Conservation (phyloP, 2,113 vertebrate genomes). For the Vidua macroura region DNA sequence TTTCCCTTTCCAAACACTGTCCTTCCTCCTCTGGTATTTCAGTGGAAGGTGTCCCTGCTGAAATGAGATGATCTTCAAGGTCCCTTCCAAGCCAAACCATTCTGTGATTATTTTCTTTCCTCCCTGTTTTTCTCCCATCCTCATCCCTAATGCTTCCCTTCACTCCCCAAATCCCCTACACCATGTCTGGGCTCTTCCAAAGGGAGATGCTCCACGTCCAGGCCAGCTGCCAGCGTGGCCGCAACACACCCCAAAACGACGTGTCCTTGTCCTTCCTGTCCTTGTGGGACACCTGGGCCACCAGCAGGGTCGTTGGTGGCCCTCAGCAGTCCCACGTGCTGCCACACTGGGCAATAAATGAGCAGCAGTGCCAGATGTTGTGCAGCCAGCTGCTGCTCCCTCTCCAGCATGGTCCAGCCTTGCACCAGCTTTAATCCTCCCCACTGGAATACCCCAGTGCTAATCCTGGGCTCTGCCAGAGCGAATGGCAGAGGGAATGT, state of each 20-base stretch:
- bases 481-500: not conserved
- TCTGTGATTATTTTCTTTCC: not conserved
- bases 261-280: not conserved
- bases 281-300: not conserved
- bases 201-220: not conserved
- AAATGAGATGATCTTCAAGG: not conserved
- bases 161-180: fast-evolving
- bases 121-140: not conserved
- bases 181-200: not conserved
- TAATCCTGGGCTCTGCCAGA: not conserved
- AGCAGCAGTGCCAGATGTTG: conserved; percentile 36
- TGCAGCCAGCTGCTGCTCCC: not conserved
- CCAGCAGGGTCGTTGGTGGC: fast-evolving
- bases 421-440: not conserved
- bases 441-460: not conserved
- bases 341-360: not conserved
- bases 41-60: not conserved
- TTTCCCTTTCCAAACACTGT: not conserved
- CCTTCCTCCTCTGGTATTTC: not conserved
- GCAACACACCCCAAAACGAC: not conserved
- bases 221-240: not conserved
- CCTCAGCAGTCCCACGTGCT: not conserved
- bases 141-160: not conserved
- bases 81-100: not conserved
- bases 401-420: fast-evolving